phyloP scores from a whole-genome alignment of 2,797 vertebrate genomes.

The Lophius americanus region DNA sequence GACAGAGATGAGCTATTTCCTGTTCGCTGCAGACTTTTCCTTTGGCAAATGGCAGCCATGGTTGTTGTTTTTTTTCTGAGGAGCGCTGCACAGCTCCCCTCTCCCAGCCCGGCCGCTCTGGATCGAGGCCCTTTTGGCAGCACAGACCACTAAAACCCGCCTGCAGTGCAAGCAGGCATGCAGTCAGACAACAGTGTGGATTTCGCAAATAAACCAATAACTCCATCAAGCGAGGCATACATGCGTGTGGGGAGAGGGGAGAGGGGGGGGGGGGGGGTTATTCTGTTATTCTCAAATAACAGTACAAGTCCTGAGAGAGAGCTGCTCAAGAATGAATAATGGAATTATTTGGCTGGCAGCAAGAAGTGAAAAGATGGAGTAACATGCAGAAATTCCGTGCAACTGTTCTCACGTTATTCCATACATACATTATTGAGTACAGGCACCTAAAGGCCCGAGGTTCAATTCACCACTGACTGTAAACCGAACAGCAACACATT shows the following conservation, averaged over 20 bases:
- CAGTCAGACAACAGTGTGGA: constrained; percentile 19
- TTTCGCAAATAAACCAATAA: constrained; percentile 37
- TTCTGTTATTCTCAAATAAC: constrained; percentile 15
- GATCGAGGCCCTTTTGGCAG: constrained; percentile 45
- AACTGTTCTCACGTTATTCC: too few relatives aligned
- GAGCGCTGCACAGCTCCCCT: constrained; percentile 7
- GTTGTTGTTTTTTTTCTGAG: constrained; percentile 7
- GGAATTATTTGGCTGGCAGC: constrained; percentile 25
- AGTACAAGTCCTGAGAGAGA: background rate
- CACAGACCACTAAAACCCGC: constrained; percentile 22
- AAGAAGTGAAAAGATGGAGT: constrained; percentile 22
- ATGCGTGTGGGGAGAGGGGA: background rate
- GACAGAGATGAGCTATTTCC: constrained; percentile 72
- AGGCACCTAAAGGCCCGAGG: too few relatives aligned
- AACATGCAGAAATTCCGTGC: background rate
- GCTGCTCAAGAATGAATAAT: constrained; percentile 12
- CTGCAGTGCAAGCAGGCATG: constrained; percentile 17
- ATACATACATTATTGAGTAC: too few relatives aligned
- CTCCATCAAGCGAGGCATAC: constrained; percentile 16
- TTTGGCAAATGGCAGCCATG: constrained; percentile 58
- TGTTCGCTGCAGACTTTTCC: constrained; percentile 57
- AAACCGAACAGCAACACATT: too few relatives aligned
- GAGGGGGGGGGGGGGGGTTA: too few relatives aligned
- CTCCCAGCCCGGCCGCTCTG: constrained; percentile 23
- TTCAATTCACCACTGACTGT: too few relatives aligned